Evolutionary conservation across 2,797 vertebrate genomes (phyloP).

Genomic region (Callimico goeldii): DNA sequence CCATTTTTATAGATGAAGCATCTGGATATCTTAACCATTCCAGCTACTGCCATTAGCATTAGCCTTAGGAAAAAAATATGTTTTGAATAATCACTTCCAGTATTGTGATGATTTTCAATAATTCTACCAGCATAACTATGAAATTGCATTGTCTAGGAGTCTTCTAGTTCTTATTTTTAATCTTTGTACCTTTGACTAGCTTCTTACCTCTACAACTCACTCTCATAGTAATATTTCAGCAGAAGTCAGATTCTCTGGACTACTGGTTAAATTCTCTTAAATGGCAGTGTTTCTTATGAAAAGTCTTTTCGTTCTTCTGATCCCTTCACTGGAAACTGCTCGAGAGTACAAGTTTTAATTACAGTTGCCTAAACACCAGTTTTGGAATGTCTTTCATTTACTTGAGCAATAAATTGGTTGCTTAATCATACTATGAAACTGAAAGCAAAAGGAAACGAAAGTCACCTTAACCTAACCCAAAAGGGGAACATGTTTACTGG

Average conservation of each 20-base stretch:
- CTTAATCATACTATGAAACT: constrained; percentile 1
- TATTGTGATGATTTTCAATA: neutral
- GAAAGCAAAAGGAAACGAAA: constrained; percentile 57
- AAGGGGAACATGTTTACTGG: neutral
- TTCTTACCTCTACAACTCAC: constrained; percentile 18
- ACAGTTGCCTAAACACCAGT: constrained; percentile 33
- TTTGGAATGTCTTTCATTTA: constrained; percentile 58
- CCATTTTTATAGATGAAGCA: neutral
- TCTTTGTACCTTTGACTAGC: neutral
- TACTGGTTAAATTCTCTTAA: neutral
- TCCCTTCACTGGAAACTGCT: constrained; percentile 14
- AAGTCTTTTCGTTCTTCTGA: constrained; percentile 23
- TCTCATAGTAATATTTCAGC: constrained; percentile 23
- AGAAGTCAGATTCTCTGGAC: neutral
- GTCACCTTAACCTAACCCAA: constrained; percentile 25
- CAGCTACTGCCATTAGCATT: neutral
- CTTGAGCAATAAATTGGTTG: constrained; percentile 18
- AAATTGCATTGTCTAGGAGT: neutral
- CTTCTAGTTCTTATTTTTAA: neutral
- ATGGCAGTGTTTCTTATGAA: neutral
- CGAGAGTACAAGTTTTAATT: neutral
- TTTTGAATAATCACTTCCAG: neutral
- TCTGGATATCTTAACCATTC: neutral
- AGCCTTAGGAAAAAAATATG: neutral
- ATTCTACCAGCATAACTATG: neutral